Evolutionary conservation across 1,140 invertebrate species (phyloP), one percentile per base, ranked within the genome.

Genomic region (Helicoverpa armigera): DNA sequence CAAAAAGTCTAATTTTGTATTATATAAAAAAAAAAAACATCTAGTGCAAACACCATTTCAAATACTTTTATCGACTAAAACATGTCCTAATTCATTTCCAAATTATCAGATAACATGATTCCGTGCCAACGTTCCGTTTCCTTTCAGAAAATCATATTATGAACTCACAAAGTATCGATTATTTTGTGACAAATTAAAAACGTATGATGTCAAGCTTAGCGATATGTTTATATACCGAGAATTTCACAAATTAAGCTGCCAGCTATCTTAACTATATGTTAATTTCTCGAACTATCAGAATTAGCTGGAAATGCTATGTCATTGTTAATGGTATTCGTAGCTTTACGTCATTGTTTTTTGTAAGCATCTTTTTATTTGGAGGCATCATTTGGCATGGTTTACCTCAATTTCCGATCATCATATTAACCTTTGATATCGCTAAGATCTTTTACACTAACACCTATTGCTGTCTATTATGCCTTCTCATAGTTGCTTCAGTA

Each of bases 101-200:
- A 23, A 65, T 77, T 77, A 77, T 67, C 75, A 54, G 75, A 77
- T 77, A 77, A 65, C 54, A 23, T 35, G 12, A 67, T 67, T 53
- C 50, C 18, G 75, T 53, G 50, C 43, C n/a, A 65, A 54, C 61
- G 61, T 51, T 65, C 75, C 51, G 61, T 50, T 67, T 77, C 53
- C 61, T 51, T 67, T 53, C 9, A 35, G 18, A 63, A 11, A 18
- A 12, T 13, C 43, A 50, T 5, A 29, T 12, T 54, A 77, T 63
- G 35, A 75, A 51, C 18, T 77, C 74, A 65, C 14, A 11, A 65
- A 35, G 12, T 54, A 56, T 13, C 1, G 23, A 31, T 29, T 61
- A 31, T 31, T 31, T 61, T 5, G 16, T 69, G 65, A 69, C 35
- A 69, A 69, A 69, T 69, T 23, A 69, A 16, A 69, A 69, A 69